Evolutionary conservation across 2,888 invertebrate species (phyloP).

Genomic region (Drosophila kokeensis): DNA sequence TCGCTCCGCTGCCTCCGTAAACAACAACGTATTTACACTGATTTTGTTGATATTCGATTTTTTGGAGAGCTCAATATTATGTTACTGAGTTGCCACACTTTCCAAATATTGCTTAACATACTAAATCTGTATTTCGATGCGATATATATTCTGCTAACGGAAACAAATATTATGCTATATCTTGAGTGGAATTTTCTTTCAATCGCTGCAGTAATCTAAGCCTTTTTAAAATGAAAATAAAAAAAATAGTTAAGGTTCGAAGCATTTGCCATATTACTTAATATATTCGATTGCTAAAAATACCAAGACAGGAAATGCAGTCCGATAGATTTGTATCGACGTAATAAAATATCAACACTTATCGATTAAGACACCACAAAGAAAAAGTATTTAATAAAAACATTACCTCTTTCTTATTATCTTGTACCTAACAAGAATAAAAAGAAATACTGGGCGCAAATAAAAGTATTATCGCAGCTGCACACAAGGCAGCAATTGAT

Average conservation of each 20-base stretch:
- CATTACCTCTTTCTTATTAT: not conserved
- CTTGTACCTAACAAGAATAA: not conserved
- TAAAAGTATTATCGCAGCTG: not conserved
- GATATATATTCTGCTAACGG: not conserved
- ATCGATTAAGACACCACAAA: conserved; percentile 23
- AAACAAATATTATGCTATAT: not conserved
- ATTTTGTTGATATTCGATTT: conserved; percentile 58
- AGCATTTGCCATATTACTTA: not conserved
- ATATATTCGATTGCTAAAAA: not conserved
- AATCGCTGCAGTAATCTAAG: not conserved
- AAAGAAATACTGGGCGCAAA: not conserved
- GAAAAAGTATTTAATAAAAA: conserved; percentile 37
- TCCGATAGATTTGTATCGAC: conserved; percentile 1
- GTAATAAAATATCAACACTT: not conserved
- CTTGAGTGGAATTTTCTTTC: not conserved
- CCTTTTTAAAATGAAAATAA: not conserved
- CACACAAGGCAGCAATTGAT: not conserved
- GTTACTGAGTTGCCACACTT: conserved; percentile 41
- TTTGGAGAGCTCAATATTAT: conserved; percentile 22
- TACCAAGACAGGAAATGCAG: not conserved
- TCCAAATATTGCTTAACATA: conserved; percentile 5
- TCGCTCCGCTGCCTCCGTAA: conserved; percentile 6
- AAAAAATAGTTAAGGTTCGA: not conserved
- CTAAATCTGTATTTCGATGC: not conserved
- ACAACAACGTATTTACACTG: conserved; percentile 36